These are phyloP conservation scores for Dione vanillae DNA, from an alignment of 2,888 invertebrate species.

Conservation along the genomic window DNA sequence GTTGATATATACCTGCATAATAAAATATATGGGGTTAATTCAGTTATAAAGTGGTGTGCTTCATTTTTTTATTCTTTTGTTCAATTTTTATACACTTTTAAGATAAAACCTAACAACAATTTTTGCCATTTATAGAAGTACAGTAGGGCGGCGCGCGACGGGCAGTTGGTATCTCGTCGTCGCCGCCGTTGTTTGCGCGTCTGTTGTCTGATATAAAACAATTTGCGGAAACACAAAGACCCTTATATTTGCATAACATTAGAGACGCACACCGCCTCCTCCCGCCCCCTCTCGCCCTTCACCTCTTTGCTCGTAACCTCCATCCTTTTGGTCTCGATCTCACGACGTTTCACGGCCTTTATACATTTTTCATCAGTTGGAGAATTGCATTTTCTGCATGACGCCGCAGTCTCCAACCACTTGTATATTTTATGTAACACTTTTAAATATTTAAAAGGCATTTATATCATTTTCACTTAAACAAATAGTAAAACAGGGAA, in stretches of 20 bases:
- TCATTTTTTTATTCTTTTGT: no score
- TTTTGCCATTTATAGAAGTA: no score
- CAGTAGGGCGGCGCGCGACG: background rate
- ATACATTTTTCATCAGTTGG: conserved; percentile 26
- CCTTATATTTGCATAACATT: conserved; percentile 23
- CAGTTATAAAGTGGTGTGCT: no score
- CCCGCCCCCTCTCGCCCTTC: background rate
- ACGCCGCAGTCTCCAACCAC: conserved; percentile 12
- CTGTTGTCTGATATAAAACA: conserved; percentile 23
- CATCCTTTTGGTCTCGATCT: background rate
- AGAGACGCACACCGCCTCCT: background rate
- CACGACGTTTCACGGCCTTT: conserved; percentile 17
- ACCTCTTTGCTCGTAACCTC: background rate
- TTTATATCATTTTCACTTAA: background rate
- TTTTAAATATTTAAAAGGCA: conserved; percentile 26
- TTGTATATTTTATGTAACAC: conserved; percentile 9
- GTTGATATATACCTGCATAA: no score
- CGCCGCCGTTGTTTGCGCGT: background rate
- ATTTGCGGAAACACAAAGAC: conserved; percentile 21
- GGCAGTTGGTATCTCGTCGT: background rate
- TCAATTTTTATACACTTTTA: no score
- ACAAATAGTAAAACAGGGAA: background rate
- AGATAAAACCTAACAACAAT: no score
- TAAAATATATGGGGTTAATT: no score
- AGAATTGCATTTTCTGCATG: conserved; percentile 29